phyloP scores from a whole-genome alignment of 2,888 invertebrate species.

The Aphodius granarius region DNA sequence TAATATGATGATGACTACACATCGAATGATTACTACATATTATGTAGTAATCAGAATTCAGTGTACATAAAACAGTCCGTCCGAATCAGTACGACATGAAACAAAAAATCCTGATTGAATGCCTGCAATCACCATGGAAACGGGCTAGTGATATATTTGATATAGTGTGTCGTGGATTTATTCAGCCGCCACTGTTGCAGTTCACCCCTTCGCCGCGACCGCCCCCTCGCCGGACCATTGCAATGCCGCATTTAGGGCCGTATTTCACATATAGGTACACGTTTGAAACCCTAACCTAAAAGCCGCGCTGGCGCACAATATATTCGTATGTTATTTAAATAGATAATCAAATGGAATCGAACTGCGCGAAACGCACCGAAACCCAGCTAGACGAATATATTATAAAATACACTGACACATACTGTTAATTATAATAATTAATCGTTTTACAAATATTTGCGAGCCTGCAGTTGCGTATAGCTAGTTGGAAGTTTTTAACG shows the following conservation, averaged over 20 bases:
- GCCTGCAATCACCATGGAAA: constrained; percentile 31
- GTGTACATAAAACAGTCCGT: not conserved
- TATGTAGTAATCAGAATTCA: too few relatives aligned
- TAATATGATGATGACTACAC: too few relatives aligned
- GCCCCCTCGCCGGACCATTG: not conserved
- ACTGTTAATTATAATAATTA: constrained; percentile 20
- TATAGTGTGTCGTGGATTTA: constrained; percentile 16
- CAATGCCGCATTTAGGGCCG: not conserved
- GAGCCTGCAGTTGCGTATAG: not conserved
- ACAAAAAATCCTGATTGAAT: constrained; percentile 29
- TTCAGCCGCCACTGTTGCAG: not conserved
- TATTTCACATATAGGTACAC: not conserved
- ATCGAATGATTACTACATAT: too few relatives aligned
- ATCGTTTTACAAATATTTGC: constrained; percentile 15
- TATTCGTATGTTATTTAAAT: not conserved
- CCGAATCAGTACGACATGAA: not conserved
- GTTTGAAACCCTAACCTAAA: not conserved
- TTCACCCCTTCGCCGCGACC: not conserved
- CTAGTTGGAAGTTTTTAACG: not conserved
- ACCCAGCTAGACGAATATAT: constrained; percentile 1
- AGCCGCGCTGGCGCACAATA: not conserved
- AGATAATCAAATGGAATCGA: not conserved
- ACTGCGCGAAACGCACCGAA: not conserved
- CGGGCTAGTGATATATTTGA: constrained; percentile 20
- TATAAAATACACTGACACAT: constrained; percentile 11